A percentile compares a stretch with the other conserved stretches of the same genome.
These are phyloP conservation scores for Athetis lepigone DNA, from an alignment of 2,888 invertebrate species.

Conservation along the genomic window DNA sequence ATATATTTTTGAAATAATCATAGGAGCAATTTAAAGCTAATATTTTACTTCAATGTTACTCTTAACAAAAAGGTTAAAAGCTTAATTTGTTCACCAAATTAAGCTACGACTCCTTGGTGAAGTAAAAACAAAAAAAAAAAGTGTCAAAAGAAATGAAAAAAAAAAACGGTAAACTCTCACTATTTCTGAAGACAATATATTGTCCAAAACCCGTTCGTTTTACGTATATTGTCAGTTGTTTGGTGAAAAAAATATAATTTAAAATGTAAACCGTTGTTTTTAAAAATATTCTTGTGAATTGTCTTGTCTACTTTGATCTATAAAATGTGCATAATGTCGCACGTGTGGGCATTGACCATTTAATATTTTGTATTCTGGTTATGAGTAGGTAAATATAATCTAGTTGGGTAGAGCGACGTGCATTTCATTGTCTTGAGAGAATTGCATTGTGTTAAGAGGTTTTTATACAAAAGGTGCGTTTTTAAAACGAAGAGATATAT, in stretches of 20 bases:
- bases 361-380: slow-evolving; percentile 3
- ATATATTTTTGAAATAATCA: not conserved
- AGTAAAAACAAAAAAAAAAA: slow-evolving; percentile 28
- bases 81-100: not conserved
- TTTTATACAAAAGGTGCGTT: no score
- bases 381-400: not conserved
- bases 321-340: slow-evolving; percentile 23
- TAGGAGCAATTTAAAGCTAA: not conserved
- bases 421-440: no score
- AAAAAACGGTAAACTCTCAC: slow-evolving; percentile 48
- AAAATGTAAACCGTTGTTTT: slow-evolving; percentile 38
- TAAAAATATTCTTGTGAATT: slow-evolving; percentile 45
- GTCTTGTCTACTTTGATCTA: slow-evolving; percentile 51
- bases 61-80: no score
- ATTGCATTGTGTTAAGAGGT: no score
- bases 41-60: not conserved
- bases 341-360: slow-evolving; percentile 22
- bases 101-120: not conserved
- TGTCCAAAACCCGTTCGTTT: slow-evolving; percentile 50
- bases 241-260: slow-evolving; percentile 38
- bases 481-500: no score
- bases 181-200: slow-evolving; percentile 33
- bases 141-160: slow-evolving; percentile 34
- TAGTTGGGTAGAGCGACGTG: not conserved
- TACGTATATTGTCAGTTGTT: slow-evolving; percentile 46